A percentile compares a stretch with the other conserved stretches of the same genome.
These are phyloP conservation scores for Drosophila neocordata DNA, from an alignment of 1,140 invertebrate genomes.

Conservation along the genomic window DNA sequence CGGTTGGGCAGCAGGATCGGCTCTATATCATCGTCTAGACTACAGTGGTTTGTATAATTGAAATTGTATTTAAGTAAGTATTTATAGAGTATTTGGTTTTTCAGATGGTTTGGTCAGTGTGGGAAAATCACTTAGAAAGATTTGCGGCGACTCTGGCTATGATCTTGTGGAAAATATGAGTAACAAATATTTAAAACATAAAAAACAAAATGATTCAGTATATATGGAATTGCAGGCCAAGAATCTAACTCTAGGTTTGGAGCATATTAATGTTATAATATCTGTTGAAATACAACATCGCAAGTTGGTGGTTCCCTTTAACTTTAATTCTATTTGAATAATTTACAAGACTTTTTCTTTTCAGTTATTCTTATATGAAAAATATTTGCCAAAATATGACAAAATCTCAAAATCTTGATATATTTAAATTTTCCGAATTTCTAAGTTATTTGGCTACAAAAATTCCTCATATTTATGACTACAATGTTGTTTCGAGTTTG, in stretches of 20 bases:
- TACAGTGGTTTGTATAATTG: slow-evolving; percentile 23
- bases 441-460: neutral
- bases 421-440: slow-evolving; percentile 10
- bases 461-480: neutral
- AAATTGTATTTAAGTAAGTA: neutral
- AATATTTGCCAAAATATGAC: slow-evolving; percentile 26
- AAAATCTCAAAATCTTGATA: neutral
- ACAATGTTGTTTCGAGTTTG: neutral
- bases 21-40: slow-evolving; percentile 82
- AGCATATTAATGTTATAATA: neutral
- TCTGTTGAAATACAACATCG: slow-evolving; percentile 24
- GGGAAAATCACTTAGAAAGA: slow-evolving; percentile 24
- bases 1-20: slow-evolving; percentile 88
- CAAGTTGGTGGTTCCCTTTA: slow-evolving; percentile 17
- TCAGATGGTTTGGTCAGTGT: slow-evolving; percentile 22
- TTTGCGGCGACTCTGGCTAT: slow-evolving; percentile 32
- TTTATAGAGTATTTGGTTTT: neutral
- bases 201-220: slow-evolving; percentile 3
- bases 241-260: slow-evolving; percentile 12
- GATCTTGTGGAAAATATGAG: slow-evolving; percentile 13
- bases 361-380: neutral
- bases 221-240: neutral
- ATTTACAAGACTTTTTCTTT: neutral
- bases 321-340: neutral
- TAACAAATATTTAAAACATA: slow-evolving; percentile 9